These are phyloP conservation scores for Hyles vespertilio DNA, from an alignment of 1,140 invertebrate genomes.

Conservation along the genomic window DNA sequence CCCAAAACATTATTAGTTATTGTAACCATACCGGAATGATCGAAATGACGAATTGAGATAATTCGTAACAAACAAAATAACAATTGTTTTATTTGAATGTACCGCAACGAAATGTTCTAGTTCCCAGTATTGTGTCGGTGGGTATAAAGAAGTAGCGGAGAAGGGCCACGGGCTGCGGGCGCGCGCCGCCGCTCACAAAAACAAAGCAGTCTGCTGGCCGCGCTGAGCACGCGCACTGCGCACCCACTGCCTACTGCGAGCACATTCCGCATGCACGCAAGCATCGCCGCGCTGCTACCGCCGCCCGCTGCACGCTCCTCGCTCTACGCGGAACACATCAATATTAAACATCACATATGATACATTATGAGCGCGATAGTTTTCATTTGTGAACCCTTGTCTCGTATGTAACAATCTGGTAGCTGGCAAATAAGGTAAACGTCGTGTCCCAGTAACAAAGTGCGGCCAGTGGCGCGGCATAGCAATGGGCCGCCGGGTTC, in stretches of 20 bases:
- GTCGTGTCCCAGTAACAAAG: conserved; percentile 41
- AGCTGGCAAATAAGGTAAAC: conserved; percentile 48
- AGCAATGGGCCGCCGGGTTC: conserved; percentile 45
- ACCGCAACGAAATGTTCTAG: conserved; percentile 36
- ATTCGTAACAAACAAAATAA: conserved; percentile 12
- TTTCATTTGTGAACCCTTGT: too few relatives aligned
- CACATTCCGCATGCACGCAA: conserved; percentile 10
- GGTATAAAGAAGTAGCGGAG: conserved; percentile 46
- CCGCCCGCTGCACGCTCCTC: too few relatives aligned
- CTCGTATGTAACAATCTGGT: too few relatives aligned
- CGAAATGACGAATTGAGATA: too few relatives aligned
- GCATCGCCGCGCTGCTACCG: too few relatives aligned
- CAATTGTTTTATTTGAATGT: conserved; percentile 12
- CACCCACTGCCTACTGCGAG: conserved; percentile 10
- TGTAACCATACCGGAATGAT: too few relatives aligned
- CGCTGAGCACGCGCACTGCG: conserved; percentile 21
- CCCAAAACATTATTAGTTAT: too few relatives aligned
- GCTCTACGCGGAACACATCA: too few relatives aligned
- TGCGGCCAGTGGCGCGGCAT: conserved; percentile 47
- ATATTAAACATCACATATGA: too few relatives aligned
- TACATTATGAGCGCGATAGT: background rate
- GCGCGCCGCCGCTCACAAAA: conserved; percentile 65
- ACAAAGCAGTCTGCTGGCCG: conserved; percentile 44
- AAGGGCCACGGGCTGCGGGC: conserved; percentile 36
- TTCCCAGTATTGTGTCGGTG: conserved; percentile 56